Base-by-base conservation (phyloP, 2,888 invertebrate genomes). In the Hypomecis atomaria region DNA sequence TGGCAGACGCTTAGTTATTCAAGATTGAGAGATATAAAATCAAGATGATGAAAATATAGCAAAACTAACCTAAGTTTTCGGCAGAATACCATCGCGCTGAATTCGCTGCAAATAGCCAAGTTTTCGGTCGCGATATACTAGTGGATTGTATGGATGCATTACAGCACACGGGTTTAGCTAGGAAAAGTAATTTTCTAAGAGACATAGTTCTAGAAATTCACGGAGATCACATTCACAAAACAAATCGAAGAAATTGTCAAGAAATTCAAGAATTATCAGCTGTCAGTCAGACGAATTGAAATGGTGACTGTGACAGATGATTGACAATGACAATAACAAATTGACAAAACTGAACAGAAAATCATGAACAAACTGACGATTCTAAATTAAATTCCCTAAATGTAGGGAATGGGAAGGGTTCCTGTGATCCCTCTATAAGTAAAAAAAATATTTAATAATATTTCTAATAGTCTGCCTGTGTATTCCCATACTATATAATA, bases 1-100 rank as follows among this genome's bases (percentile, higher is more conserved):
- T 8, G 11, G 11, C 8, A 50, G n/a, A 23, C 8, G 8, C 6
- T 37, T 37, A 50, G 5, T 50, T 11, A 37, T 37, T 33, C 10
- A 3, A 23, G 23, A 3, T 11, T 36, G 11, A 13, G 3, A 1
- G 34, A 50, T 10, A 23, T 6, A 23, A 23, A 48, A 36, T 6
- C 36, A 37, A 10, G 8, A 40, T 40, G 38, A 33, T 7, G 8
- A 13, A 33, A 54, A 58, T 13, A 34, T 36, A 37, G 5, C 69
- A 79, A 79, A 85, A 83, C 88, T 92, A 92, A 92, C 92, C 92
- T 91, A 86, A 75, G 79, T 89, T 88, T 78, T 90, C 88, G 73
- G 84, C 77, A 36, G 88, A 85, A 79, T 87, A 90, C 70, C 84
- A 86, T 80, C 87, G 84, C 33, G 83, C 74, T 8, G 85, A 77